These are phyloP conservation scores for Gallinago solitaria DNA, from an alignment of 2,797 vertebrate genomes.

Conservation along the genomic window DNA sequence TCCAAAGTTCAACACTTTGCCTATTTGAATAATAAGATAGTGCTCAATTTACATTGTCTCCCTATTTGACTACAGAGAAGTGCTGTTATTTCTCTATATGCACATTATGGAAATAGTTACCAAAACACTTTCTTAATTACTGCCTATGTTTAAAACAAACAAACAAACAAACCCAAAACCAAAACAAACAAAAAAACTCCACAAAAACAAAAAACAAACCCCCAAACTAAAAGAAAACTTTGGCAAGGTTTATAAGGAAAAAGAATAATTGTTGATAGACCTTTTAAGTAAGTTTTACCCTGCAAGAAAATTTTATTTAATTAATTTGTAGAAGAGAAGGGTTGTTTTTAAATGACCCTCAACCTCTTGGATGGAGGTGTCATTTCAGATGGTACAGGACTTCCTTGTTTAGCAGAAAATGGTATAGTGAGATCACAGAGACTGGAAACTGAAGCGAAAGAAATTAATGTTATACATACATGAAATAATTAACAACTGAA, in stretches of 20 bases:
- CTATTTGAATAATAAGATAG: neutral
- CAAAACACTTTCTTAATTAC: neutral
- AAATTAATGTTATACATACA: neutral
- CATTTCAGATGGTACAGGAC: neutral
- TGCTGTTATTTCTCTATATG: neutral
- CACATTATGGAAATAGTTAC: neutral
- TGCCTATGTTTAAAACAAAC: neutral
- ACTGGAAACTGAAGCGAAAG: neutral
- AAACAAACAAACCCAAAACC: too few relatives aligned
- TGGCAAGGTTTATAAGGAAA: neutral
- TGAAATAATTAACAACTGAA: neutral
- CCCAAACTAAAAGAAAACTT: neutral
- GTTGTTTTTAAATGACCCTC: neutral
- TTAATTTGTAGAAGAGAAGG: neutral
- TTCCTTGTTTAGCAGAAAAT: neutral
- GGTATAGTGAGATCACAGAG: neutral
- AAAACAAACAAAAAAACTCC: too few relatives aligned
- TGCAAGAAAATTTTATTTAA: neutral
- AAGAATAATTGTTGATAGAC: neutral
- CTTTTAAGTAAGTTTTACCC: neutral
- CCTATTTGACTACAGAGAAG: neutral
- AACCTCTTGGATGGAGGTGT: neutral
- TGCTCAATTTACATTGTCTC: neutral
- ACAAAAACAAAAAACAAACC: neutral
- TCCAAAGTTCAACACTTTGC: neutral